A percentile compares a stretch with the other conserved stretches of the same genome.
Evolutionary conservation across 1,140 invertebrate species (phyloP).

Genomic region (Leptonema lineaticorne): DNA sequence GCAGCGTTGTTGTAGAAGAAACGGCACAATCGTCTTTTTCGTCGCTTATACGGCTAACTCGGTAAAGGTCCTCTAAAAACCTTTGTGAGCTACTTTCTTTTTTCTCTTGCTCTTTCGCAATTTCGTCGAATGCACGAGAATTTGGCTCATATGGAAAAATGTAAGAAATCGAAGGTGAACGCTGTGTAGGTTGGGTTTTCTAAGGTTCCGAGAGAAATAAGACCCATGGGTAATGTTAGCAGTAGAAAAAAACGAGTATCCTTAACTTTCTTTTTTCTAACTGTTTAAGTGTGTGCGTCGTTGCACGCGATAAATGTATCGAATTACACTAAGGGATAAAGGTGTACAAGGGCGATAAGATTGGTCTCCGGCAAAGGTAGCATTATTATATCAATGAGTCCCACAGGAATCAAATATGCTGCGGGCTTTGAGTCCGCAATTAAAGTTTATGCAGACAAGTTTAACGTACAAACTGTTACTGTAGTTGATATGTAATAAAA

Average conservation of each 20-base stretch:
- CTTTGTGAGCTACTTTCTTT: conserved; percentile 38
- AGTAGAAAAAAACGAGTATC: neutral
- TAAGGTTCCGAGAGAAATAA: conserved; percentile 27
- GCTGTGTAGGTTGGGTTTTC: neutral
- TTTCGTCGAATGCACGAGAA: conserved; percentile 39
- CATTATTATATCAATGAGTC: conserved; percentile 31
- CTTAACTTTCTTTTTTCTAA: neutral
- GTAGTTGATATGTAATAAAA: no score
- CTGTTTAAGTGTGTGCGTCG: neutral
- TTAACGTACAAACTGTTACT: conserved; percentile 30
- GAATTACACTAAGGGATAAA: neutral
- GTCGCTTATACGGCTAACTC: neutral
- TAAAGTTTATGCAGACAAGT: conserved; percentile 31
- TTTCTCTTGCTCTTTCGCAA: no score
- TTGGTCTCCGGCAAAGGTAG: conserved; percentile 6
- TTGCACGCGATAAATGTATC: neutral
- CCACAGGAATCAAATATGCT: neutral
- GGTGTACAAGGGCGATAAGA: conserved; percentile 1
- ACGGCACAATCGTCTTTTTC: conserved; percentile 41
- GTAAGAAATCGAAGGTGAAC: conserved; percentile 10
- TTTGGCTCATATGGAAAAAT: conserved; percentile 34
- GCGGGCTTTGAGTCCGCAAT: conserved; percentile 26
- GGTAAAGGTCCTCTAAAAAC: conserved; percentile 30
- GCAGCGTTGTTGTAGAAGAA: no score
- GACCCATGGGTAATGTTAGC: neutral